Conservation (phyloP, 2,113 vertebrate species). For the Zosterops japonicus region DNA sequence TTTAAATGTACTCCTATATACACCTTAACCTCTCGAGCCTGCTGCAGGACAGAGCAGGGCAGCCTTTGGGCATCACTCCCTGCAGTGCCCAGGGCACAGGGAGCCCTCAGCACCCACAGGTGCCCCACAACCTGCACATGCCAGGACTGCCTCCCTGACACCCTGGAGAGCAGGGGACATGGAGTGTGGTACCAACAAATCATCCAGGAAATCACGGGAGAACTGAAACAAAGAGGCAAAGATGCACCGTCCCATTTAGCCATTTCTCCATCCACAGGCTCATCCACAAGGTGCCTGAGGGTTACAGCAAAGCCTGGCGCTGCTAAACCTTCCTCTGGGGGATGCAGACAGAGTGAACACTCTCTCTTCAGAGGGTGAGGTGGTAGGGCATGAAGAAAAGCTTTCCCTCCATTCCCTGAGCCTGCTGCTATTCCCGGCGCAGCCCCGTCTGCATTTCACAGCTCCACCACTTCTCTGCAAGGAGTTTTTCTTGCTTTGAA, state of each 20-base stretch:
- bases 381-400: not conserved
- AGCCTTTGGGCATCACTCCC: not conserved
- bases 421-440: not conserved
- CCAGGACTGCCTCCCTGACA: not conserved
- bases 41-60: not conserved
- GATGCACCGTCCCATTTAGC: not conserved
- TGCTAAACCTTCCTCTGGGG: not conserved
- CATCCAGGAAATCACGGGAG: not conserved
- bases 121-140: not conserved
- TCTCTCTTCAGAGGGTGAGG: not conserved
- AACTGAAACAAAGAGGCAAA: not conserved
- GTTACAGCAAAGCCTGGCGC: not conserved
- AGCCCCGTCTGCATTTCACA: not conserved
- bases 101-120: not conserved
- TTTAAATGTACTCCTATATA: not conserved
- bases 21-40: fast-evolving
- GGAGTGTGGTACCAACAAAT: fast-evolving
- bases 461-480: not conserved
- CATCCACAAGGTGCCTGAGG: not conserved
- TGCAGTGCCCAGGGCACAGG: not conserved
- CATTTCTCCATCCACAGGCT: not conserved
- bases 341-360: not conserved
- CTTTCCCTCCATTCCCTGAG: not conserved
- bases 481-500: not conserved
- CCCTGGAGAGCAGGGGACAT: not conserved